Percentiles rank a stretch among this genome's conserved stretches.
These are phyloP conservation scores for Pygoscelis antarcticus DNA, from an alignment of 2,113 vertebrate genomes.

Conservation along the genomic window DNA sequence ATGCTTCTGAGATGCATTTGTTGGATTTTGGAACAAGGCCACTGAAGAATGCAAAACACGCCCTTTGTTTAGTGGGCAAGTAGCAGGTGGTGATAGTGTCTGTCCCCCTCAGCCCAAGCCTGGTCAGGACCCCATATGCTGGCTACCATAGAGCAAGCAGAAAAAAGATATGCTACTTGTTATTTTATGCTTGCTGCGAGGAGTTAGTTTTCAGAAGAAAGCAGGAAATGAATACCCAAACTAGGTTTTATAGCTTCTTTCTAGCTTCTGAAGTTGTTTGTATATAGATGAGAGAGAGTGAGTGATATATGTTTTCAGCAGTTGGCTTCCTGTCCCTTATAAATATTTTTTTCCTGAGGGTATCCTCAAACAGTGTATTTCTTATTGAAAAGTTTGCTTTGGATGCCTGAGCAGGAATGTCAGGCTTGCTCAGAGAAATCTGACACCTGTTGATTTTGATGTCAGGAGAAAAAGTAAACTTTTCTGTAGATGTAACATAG, in stretches of 20 bases:
- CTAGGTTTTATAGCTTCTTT: background rate
- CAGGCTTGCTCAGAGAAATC: background rate
- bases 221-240: background rate
- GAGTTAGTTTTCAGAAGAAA: background rate
- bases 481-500: background rate
- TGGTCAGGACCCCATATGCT: background rate
- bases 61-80: background rate
- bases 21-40: background rate
- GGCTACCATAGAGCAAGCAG: background rate
- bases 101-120: background rate
- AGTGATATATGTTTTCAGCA: background rate
- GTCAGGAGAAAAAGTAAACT: background rate
- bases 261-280: background rate
- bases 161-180: background rate
- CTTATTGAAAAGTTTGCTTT: constrained; percentile 7
- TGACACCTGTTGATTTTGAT: background rate
- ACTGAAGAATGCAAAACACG: background rate
- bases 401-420: background rate
- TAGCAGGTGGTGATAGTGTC: background rate
- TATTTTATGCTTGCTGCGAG: background rate
- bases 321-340: background rate
- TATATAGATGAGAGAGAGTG: background rate
- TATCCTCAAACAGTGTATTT: background rate
- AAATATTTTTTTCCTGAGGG: background rate
- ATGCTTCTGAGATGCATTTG: background rate